Conservation (phyloP, 2,113 vertebrate species). For the Aplodontia rufa region DNA sequence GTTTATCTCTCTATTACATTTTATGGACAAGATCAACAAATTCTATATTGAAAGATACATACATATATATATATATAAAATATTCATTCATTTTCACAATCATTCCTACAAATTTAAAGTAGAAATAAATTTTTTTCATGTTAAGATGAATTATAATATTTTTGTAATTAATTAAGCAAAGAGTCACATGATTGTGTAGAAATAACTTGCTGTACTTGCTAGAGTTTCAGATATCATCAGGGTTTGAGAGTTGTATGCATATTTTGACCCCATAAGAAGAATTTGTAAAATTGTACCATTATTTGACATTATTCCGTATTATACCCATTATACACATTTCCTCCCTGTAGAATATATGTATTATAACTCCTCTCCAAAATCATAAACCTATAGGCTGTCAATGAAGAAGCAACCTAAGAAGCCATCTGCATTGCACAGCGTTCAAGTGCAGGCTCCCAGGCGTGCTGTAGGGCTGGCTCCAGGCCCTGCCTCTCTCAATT, state of each 20-base stretch:
- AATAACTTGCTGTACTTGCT: not conserved
- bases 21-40: not conserved
- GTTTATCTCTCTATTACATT: not conserved
- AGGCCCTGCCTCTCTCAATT: not conserved
- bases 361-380: not conserved
- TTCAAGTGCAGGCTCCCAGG: not conserved
- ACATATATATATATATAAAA: too few species aligned
- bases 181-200: not conserved
- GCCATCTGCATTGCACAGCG: fast-evolving
- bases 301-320: not conserved
- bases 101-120: not conserved
- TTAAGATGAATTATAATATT: not conserved
- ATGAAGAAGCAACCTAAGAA: not conserved
- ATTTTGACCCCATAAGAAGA: not conserved
- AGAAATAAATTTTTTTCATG: not conserved
- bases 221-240: not conserved
- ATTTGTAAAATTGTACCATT: slow-evolving; percentile 18
- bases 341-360: not conserved
- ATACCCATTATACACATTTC: too few species aligned
- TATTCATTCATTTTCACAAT: not conserved
- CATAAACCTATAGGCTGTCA: not conserved
- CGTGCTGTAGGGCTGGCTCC: not conserved
- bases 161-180: not conserved
- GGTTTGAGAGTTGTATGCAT: not conserved
- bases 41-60: not conserved